Percentiles rank a stretch among this genome's conserved stretches.
Evolutionary conservation across 2,113 vertebrate genomes (phyloP).

Genomic region (Serinus canaria): DNA sequence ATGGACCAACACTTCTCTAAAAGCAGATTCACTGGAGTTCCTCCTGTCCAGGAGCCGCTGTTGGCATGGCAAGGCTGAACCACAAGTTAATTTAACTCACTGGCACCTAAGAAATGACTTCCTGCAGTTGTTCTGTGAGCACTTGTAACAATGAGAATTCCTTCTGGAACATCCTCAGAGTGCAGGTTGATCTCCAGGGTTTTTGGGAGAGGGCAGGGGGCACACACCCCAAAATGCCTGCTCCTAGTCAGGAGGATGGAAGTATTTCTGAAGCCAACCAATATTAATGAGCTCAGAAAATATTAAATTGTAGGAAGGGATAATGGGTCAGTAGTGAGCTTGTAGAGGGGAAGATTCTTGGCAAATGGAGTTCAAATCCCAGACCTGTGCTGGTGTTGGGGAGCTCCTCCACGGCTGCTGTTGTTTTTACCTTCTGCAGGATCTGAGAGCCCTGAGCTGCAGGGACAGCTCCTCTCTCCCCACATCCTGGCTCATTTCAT

Average conservation of each 20-base stretch:
- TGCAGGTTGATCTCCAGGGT: not conserved
- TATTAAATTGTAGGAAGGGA: not conserved
- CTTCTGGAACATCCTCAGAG: fast-evolving
- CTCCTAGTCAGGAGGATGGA: not conserved
- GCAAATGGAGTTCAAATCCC: not conserved
- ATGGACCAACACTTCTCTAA: fast-evolving
- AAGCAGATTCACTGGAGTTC: not conserved
- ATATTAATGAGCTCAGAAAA: not conserved
- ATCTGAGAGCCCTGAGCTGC: not conserved
- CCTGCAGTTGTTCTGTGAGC: not conserved
- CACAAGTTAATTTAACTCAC: not conserved
- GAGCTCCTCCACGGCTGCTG: not conserved
- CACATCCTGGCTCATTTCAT: not conserved
- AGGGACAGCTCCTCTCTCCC: not conserved
- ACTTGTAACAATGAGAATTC: not conserved
- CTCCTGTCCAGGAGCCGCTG: not conserved
- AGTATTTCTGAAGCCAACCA: not conserved
- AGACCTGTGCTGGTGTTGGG: not conserved
- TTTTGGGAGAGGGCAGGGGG: not conserved
- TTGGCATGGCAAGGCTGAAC: not conserved
- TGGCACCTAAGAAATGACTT: not conserved
- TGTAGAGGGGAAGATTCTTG: not conserved
- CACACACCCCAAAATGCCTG: not conserved
- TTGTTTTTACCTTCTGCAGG: not conserved
- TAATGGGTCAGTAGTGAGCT: not conserved